Base-by-base conservation (phyloP, 1,140 invertebrate species). In the Drosophila mojavensis region DNA sequence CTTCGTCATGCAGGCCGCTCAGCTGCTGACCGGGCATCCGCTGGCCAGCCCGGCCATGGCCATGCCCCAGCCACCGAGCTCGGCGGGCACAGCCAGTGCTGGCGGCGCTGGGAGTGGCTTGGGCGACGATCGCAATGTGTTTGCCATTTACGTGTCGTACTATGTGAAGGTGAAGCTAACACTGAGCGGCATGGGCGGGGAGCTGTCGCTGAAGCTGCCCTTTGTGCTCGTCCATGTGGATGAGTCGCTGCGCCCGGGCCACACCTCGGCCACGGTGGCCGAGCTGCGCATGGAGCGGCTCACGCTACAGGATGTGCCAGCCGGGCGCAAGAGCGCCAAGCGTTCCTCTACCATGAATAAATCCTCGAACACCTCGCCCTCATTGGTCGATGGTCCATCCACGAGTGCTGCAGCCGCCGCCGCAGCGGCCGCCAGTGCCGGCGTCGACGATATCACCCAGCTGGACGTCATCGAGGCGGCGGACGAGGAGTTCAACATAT, bases 81-180 rank as follows among this genome's bases (percentile, higher is more conserved):
- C 26, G 41, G 26, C 43, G 1, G 30, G 10, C 24, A 10, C 20
- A 2, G 41, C 50, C 58, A 55, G 9, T 10, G 13, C 4, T 4
- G 39, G 24, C 1, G 33, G 28, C 24, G 51, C 45, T 2, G 56
- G 24, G 50, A 63, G 41, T 7, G 47, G 28, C 15, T 92, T 92
- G 6, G 92, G 94, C 0, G 95, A 96, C 60, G 96, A 97, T 60
- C 94, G 96, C 58, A 97, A 97, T 83, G 96, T 97, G 1, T 97
- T 97, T 83, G 97, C 97, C 55, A 97, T 97, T 72, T 97, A 97
- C 90, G 97, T 98, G 5, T 97, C 96, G 0, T 97, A 97, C 90
- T 97, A 97, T 78, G 96, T 97, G 0, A 97, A 97, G 94, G 96
- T 97, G 0, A 97, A 97, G 93, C 92, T 97, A 0, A 92, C 96